Evolutionary conservation across 2,113 vertebrate species (phyloP).

Genomic region (Cyprinus carpio): DNA sequence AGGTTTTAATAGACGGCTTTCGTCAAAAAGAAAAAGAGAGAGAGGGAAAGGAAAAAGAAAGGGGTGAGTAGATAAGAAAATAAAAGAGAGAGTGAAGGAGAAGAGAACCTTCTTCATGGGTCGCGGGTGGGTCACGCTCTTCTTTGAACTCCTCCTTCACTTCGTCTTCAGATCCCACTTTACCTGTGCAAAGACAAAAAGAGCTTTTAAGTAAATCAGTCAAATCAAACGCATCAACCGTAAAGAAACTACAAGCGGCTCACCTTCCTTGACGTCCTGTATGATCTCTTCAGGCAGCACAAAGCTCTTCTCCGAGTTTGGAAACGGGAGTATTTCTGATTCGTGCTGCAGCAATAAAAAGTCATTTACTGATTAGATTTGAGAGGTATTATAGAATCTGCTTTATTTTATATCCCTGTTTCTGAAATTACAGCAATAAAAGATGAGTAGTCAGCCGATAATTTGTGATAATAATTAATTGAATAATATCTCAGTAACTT

Average conservation of each 20-base stretch:
- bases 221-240: neutral
- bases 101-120: conserved; percentile 85
- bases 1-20: conserved; percentile 27
- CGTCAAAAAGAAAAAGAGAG: conserved; percentile 24
- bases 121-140: conserved; percentile 85
- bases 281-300: conserved; percentile 94
- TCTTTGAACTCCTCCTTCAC: conserved; percentile 88
- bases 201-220: neutral
- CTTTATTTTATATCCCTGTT: neutral
- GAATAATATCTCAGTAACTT: neutral
- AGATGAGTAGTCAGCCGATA: neutral
- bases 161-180: conserved; percentile 88
- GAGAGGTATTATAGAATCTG: neutral
- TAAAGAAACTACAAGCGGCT: conserved; percentile 44
- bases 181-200: conserved; percentile 74
- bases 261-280: conserved; percentile 97
- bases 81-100: neutral
- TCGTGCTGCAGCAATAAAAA: conserved; percentile 80
- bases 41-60: conserved; percentile 9
- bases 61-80: neutral
- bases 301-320: conserved; percentile 94
- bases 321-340: conserved; percentile 95
- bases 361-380: neutral
- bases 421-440: neutral
- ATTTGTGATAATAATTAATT: neutral